These are phyloP conservation scores for Dynastes grantii DNA, from an alignment of 2,888 invertebrate species.

Conservation along the genomic window DNA sequence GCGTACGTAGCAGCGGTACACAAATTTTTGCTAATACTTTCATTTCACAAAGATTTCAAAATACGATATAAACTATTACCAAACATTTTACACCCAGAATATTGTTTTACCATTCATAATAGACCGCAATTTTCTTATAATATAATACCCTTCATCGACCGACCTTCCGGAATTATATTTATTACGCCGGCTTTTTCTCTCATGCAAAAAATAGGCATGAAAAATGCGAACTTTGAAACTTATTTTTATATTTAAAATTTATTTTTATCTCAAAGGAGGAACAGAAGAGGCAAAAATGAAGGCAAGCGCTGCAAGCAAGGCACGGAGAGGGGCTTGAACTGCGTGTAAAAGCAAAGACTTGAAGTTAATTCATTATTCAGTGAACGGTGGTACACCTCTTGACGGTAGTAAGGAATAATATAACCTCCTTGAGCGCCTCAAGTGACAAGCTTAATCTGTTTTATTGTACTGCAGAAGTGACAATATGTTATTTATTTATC, in stretches of 20 bases:
- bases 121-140: conserved; percentile 14
- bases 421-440: conserved; percentile 29
- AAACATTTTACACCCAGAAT: not conserved
- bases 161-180: conserved; percentile 23
- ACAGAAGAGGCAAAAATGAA: not conserved
- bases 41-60: not conserved
- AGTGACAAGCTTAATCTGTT: conserved; percentile 46
- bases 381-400: conserved; percentile 43
- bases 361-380: conserved; percentile 51
- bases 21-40: no score
- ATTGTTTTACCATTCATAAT: conserved; percentile 14
- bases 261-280: conserved; percentile 32
- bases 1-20: no score
- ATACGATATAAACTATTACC: not conserved
- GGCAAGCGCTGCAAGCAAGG: not conserved
- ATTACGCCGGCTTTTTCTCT: conserved; percentile 1
- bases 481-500: conserved; percentile 27
- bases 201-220: not conserved
- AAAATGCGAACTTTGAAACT: conserved; percentile 24
- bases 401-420: conserved; percentile 45
- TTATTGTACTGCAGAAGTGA: conserved; percentile 44
- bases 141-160: conserved; percentile 1
- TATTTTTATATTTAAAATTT: conserved; percentile 42
- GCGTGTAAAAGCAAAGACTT: conserved; percentile 44
- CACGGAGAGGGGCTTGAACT: conserved; percentile 39